Conservation (phyloP, 1,140 invertebrate genomes). For the Paracyclopina nana region DNA sequence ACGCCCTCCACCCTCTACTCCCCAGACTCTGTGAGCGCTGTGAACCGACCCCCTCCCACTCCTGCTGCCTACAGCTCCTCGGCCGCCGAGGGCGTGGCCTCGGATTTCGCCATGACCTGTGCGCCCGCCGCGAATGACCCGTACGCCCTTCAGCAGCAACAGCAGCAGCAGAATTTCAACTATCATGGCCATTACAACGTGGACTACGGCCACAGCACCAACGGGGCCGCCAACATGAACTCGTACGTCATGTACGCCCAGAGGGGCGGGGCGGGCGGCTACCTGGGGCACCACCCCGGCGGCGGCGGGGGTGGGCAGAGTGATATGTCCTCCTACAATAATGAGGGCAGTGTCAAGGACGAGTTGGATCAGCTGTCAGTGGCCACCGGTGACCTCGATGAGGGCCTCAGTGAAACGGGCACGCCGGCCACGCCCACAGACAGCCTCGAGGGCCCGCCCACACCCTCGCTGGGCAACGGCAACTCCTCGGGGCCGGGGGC, state of each 20-base stretch:
- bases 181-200: background rate
- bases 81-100: background rate
- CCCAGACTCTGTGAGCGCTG: no score
- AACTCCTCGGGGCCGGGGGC: conserved; percentile 21
- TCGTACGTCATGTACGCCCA: no score
- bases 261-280: no score
- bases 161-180: background rate
- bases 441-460: conserved; percentile 19
- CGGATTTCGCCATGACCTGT: conserved; percentile 7
- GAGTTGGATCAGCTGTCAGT: conserved; percentile 1
- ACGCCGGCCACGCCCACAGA: conserved; percentile 15
- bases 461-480: conserved; percentile 14
- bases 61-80: background rate
- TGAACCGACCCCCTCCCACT: conserved; percentile 14
- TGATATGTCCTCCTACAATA: conserved; percentile 5
- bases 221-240: no score
- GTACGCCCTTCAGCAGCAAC: conserved; percentile 2
- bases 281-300: no score
- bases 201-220: no score
- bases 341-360: conserved; percentile 6
- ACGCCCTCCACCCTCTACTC: conserved; percentile 14
- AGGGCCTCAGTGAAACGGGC: conserved; percentile 17
- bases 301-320: background rate
- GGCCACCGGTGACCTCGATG: conserved; percentile 5
- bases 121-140: background rate